Evolutionary conservation across 2,113 vertebrate genomes (phyloP).

Genomic region (Ciconia maguari): DNA sequence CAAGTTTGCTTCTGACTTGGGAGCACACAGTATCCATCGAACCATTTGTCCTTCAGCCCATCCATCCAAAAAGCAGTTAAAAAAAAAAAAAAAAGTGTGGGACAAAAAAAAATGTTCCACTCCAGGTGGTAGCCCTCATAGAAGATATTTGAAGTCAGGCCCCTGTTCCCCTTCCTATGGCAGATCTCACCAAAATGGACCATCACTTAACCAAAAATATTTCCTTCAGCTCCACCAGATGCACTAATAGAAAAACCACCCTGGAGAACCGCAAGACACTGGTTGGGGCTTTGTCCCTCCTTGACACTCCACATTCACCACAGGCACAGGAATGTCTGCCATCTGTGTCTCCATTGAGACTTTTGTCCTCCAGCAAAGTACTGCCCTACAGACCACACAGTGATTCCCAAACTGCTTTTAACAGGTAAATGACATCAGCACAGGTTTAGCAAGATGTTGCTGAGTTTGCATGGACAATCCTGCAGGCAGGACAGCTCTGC

Average conservation of each 20-base stretch:
- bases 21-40: not conserved
- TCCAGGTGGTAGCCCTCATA: not conserved
- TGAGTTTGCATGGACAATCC: not conserved
- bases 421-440: not conserved
- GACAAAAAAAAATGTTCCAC: not conserved
- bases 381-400: not conserved
- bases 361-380: not conserved
- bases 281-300: not conserved
- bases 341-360: accelerated
- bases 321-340: not conserved
- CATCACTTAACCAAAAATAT: not conserved
- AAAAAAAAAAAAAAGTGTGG: not conserved
- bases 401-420: not conserved
- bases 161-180: not conserved
- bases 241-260: not conserved
- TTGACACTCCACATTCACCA: not conserved
- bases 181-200: not conserved
- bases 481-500: not conserved
- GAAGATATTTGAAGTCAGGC: not conserved
- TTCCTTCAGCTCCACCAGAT: not conserved
- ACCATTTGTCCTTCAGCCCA: not conserved
- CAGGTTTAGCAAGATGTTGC: not conserved
- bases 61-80: not conserved
- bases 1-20: not conserved
- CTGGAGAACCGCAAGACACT: not conserved